Percentiles rank a stretch among this genome's conserved stretches.
These are phyloP conservation scores for Pollenia griseotomentosa DNA, from an alignment of 2,888 invertebrate species.

Conservation along the genomic window DNA sequence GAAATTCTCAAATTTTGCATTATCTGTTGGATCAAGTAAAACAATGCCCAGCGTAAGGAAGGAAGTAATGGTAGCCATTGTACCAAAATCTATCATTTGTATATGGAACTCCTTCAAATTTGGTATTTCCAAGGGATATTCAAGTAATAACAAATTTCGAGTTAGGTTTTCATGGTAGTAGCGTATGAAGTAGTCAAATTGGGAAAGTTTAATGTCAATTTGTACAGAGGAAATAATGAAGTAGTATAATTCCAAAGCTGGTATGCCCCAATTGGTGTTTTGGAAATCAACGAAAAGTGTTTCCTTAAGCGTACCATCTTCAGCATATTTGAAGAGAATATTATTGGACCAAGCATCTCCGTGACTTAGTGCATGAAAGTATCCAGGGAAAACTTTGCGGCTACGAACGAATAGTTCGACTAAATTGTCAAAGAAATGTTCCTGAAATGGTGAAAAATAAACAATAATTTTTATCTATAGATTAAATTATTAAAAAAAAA, in stretches of 20 bases:
- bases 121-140: constrained; percentile 78
- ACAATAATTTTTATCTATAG: not conserved
- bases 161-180: constrained; percentile 80
- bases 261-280: constrained; percentile 78
- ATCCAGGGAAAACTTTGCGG: constrained; percentile 67
- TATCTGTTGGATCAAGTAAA: constrained; percentile 79
- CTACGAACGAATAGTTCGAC: constrained; percentile 38
- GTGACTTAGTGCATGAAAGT: constrained; percentile 79
- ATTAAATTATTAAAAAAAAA: not conserved
- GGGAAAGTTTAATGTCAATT: constrained; percentile 78
- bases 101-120: constrained; percentile 78
- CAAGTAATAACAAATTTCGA: constrained; percentile 77
- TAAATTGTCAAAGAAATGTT: constrained; percentile 71
- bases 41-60: constrained; percentile 76
- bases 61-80: constrained; percentile 74
- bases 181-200: constrained; percentile 81
- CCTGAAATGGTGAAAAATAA: constrained; percentile 65
- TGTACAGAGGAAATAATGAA: constrained; percentile 80
- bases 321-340: constrained; percentile 78
- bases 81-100: constrained; percentile 76
- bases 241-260: constrained; percentile 79
- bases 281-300: constrained; percentile 81
- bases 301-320: constrained; percentile 77
- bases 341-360: constrained; percentile 79
- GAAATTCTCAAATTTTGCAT: constrained; percentile 79